Conservation (phyloP, 23 tunicate genomes). For the Ciona savignyi region DNA sequence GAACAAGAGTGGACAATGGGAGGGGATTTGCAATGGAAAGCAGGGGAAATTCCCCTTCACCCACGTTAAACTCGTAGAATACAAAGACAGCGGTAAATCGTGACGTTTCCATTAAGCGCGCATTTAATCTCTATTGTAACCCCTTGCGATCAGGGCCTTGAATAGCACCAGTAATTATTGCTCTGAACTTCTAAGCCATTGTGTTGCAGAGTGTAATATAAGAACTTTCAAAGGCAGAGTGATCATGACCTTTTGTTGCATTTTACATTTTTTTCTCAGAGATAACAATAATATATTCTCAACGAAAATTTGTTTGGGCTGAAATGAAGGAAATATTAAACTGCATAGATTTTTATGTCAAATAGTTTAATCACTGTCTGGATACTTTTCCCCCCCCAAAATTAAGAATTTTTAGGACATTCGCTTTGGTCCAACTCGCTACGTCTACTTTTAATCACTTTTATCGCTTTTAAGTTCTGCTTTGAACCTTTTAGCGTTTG, state of each 20-base stretch:
- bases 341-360: no score
- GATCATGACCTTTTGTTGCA: background rate
- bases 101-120: background rate
- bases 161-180: background rate
- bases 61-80: constrained; percentile 82
- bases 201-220: background rate
- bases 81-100: background rate
- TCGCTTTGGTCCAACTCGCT: no score
- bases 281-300: background rate
- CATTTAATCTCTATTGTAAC: background rate
- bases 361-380: no score
- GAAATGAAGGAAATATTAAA: no score
- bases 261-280: no score
- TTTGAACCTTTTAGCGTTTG: no score
- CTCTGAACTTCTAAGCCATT: background rate
- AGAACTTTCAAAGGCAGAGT: background rate
- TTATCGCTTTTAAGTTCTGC: no score
- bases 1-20: constrained; percentile 97
- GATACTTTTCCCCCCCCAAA: no score
- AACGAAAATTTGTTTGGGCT: no score
- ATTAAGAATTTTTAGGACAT: no score
- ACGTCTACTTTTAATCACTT: no score
- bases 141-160: background rate
- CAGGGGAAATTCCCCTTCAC: constrained; percentile 89
- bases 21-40: constrained; percentile 66